phyloP scores from a whole-genome alignment of 1,140 invertebrate genomes.

The Drosophila subobscura region DNA sequence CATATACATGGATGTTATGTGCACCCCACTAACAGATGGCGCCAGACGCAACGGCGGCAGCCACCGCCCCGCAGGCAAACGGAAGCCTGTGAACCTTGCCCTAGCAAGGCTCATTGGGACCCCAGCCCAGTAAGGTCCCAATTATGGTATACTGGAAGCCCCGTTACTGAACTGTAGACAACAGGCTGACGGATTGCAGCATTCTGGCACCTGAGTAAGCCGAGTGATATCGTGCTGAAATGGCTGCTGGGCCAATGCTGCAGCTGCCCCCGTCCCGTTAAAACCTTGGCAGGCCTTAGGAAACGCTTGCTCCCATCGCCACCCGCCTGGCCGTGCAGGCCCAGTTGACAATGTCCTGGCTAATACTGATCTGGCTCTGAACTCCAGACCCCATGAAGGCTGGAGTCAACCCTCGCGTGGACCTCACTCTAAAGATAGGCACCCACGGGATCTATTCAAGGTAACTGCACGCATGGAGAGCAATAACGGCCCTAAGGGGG shows the following conservation, averaged over 20 bases:
- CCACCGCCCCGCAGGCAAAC: no score
- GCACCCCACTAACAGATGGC: no score
- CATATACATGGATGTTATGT: no score
- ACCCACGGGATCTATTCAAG: background rate
- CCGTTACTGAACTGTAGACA: background rate
- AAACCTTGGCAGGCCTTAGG: constrained; percentile 3
- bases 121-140: constrained; percentile 4
- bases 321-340: constrained; percentile 2
- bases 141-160: constrained; percentile 4
- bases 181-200: background rate
- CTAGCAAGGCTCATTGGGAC: background rate
- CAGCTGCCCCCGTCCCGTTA: background rate
- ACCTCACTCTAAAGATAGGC: constrained; percentile 2
- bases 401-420: background rate
- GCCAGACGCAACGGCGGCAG: no score
- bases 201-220: constrained; percentile 2
- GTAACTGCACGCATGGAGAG: background rate
- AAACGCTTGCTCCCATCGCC: constrained; percentile 2
- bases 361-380: constrained; percentile 1
- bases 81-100: no score
- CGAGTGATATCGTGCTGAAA: background rate
- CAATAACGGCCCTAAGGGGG: no score
- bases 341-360: constrained; percentile 1
- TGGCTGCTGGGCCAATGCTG: background rate
- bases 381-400: background rate